phyloP scores from a whole-genome alignment of 1,140 invertebrate genomes.

The Magallana gigas region DNA sequence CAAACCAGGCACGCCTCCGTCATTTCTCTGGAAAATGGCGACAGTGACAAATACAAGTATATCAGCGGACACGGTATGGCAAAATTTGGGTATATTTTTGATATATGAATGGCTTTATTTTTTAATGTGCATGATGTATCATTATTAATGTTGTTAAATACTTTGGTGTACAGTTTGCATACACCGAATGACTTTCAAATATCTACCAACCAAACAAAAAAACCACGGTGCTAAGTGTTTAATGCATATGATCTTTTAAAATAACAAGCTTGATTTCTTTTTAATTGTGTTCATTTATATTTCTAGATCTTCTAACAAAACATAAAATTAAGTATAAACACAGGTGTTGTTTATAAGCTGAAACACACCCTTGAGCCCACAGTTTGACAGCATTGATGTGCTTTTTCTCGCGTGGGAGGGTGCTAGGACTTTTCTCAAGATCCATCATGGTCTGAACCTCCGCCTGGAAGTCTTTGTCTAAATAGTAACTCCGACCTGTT shows the following conservation, averaged over 20 bases:
- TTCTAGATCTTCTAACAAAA: not conserved
- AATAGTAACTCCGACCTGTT: slow-evolving; percentile 73
- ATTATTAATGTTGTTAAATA: too few species aligned
- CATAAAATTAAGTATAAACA: not conserved
- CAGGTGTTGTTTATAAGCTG: not conserved
- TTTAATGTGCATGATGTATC: not conserved
- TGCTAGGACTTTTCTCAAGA: slow-evolving; percentile 63
- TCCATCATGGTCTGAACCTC: slow-evolving; percentile 74
- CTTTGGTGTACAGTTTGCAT: too few species aligned
- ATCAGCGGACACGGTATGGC: too few species aligned
- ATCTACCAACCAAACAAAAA: too few species aligned
- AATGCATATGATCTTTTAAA: not conserved
- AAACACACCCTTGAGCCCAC: slow-evolving; percentile 79
- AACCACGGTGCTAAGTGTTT: too few species aligned
- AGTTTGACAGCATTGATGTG: slow-evolving; percentile 80
- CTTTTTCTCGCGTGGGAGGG: slow-evolving; percentile 77
- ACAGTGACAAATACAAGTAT: not conserved
- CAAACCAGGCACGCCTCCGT: slow-evolving; percentile 77
- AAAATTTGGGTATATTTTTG: too few species aligned
- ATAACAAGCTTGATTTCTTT: too few species aligned
- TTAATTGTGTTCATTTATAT: not conserved
- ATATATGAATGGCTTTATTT: not conserved
- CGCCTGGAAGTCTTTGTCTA: slow-evolving; percentile 73
- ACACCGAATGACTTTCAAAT: too few species aligned
- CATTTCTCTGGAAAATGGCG: slow-evolving; percentile 70